Percentiles rank a stretch among this genome's conserved stretches.
phyloP scores from a whole-genome alignment of 2,113 vertebrate genomes.

The Reinhardtius hippoglossoides region DNA sequence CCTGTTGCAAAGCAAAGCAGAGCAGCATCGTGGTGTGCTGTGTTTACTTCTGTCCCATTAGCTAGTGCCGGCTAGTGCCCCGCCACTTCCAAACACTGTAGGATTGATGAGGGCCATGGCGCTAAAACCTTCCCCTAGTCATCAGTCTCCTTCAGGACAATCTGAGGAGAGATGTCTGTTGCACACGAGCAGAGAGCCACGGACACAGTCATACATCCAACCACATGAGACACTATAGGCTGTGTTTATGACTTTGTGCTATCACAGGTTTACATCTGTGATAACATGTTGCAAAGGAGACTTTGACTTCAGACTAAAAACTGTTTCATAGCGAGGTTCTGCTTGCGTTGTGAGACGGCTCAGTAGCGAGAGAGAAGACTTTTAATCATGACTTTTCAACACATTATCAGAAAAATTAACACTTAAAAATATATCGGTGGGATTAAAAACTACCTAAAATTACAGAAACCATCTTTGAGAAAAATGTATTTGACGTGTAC shows the following conservation, averaged over 20 bases:
- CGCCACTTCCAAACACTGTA: slow-evolving; percentile 79
- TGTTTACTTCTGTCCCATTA: slow-evolving; percentile 81
- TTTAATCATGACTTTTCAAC: no score
- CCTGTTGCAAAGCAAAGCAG: slow-evolving; percentile 11
- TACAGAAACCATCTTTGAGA: no score
- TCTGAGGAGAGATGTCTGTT: slow-evolving; percentile 58
- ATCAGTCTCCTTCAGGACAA: slow-evolving; percentile 67
- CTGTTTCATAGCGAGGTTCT: no score
- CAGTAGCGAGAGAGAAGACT: no score
- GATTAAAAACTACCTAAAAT: no score
- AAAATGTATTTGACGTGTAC: no score
- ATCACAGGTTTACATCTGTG: background rate
- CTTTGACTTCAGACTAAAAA: background rate
- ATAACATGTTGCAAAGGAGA: background rate
- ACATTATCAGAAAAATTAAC: no score
- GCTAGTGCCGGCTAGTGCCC: slow-evolving; percentile 68
- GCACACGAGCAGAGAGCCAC: background rate
- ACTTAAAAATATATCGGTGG: no score
- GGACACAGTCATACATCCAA: slow-evolving; percentile 23
- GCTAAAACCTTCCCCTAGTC: slow-evolving; percentile 78
- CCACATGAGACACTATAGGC: slow-evolving; percentile 4
- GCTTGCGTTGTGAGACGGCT: no score
- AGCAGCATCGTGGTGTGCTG: slow-evolving; percentile 52
- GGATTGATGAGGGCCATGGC: slow-evolving; percentile 80
- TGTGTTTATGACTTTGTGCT: background rate